phyloP scores from a whole-genome alignment of 64 coral and sea anemone genomes.

The Pachyseris speciosa region DNA sequence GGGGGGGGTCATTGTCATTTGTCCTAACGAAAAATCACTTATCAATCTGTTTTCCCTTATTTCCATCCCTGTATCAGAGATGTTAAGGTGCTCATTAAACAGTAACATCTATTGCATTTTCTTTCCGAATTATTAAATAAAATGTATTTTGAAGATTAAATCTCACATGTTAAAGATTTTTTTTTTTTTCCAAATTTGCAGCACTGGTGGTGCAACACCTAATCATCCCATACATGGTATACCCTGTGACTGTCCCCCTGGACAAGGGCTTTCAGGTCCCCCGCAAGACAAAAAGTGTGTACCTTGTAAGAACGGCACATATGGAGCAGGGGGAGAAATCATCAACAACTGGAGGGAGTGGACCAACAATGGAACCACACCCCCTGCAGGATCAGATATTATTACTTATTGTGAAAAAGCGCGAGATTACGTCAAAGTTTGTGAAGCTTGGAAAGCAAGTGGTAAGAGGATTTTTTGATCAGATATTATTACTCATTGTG shows the following conservation, averaged over 20 bases:
- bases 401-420: conserved; percentile 44
- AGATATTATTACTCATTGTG: neutral
- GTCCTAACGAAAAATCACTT: no score
- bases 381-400: conserved; percentile 47
- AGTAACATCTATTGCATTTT: no score
- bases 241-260: conserved; percentile 37
- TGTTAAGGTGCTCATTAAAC: no score
- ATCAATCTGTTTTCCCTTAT: no score
- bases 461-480: conserved; percentile 26
- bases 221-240: neutral
- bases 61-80: no score
- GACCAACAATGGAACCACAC: conserved; percentile 56
- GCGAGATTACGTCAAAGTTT: conserved; percentile 5
- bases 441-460: conserved; percentile 61
- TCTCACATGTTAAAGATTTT: neutral
- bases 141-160: neutral
- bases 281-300: neutral
- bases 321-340: conserved; percentile 40
- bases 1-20: no score
- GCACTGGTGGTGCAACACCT: neutral
- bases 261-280: neutral
- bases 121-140: no score
- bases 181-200: neutral
- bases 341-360: conserved; percentile 59
- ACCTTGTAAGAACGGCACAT: neutral